Evolutionary conservation across 1,140 invertebrate species (phyloP), one percentile per base, ranked within the genome.

Genomic region (Caenorhabditis tropicalis): DNA sequence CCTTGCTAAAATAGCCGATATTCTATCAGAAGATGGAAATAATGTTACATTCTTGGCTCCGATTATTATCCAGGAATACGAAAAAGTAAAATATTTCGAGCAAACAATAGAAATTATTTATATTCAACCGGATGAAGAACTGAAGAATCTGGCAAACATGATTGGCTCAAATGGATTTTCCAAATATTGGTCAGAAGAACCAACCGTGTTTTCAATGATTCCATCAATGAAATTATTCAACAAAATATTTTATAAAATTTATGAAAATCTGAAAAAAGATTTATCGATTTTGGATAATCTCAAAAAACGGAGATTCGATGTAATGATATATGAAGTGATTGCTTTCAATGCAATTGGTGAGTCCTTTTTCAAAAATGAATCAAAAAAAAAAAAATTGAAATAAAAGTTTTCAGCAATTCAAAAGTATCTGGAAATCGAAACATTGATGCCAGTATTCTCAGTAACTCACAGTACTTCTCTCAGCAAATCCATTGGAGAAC

Each of bases 381-480:
- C 9, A n/a, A 2, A 21, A 27, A 7, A 81, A 16, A 12, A 0
- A 49, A 27, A 31, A 29, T 24, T 81, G 60, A 33, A 39, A 65
- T 82, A 1, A 24, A 24, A n/a, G n/a, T 24, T 29, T 70, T 27
- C 27, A 51, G 81, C 49, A 27, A 29, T 83, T 16, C 46, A 43
- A 10, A 65, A 83, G 9, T 39, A 83, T 24, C 31, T 83, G 7
- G 70, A 27, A 31, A 79, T 83, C 1, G 19, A 33, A n/a, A 29
- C 56, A 29, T 15, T 48, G 27, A 31, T 79, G 21, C 53, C 53
- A 36, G 29, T 58, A 0, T 31, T 21, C 7, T 83, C 82, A 16
- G 39, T 39, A 9, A 60, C 49, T 27, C 65, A 79, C 9, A 49
- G 51, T 15, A 27, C 33, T 51, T 15, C 29, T 7, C 12, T 83